Conservation (phyloP, 2,797 vertebrate species). For the Heliangelus exortis region DNA sequence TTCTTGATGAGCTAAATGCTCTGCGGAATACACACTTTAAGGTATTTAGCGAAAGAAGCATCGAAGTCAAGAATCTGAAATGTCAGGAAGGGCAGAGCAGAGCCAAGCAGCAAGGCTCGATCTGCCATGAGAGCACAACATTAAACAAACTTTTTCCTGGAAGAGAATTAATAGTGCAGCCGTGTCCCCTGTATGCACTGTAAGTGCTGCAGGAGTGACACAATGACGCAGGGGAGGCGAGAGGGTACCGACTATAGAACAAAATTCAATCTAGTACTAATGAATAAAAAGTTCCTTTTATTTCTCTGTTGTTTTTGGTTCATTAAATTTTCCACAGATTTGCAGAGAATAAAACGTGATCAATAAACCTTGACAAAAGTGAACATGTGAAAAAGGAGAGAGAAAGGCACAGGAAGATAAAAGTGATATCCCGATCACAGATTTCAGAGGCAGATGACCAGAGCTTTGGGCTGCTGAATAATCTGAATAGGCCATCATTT, state of each 20-base stretch:
- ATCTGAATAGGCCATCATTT: slow-evolving; percentile 93
- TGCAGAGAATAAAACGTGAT: slow-evolving; percentile 86
- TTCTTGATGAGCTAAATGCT: slow-evolving; percentile 56
- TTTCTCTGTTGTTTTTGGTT: slow-evolving; percentile 85
- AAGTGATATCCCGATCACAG: slow-evolving; percentile 90
- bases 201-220: slow-evolving; percentile 47
- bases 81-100: slow-evolving; percentile 26
- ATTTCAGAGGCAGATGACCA: slow-evolving; percentile 86
- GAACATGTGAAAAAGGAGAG: slow-evolving; percentile 83
- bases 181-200: slow-evolving; percentile 55
- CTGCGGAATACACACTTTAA: slow-evolving; percentile 27
- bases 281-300: slow-evolving; percentile 84
- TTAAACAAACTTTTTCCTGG: slow-evolving; percentile 47
- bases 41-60: slow-evolving; percentile 27
- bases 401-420: slow-evolving; percentile 88
- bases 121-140: slow-evolving; percentile 18
- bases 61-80: neutral
- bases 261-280: slow-evolving; percentile 73
- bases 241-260: slow-evolving; percentile 28
- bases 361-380: slow-evolving; percentile 88
- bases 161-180: slow-evolving; percentile 14
- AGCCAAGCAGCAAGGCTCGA: slow-evolving; percentile 10
- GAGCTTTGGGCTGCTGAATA: slow-evolving; percentile 85
- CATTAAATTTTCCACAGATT: slow-evolving; percentile 91
- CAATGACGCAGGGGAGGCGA: slow-evolving; percentile 48